Evolutionary conservation across 2,113 vertebrate genomes (phyloP).

Genomic region (Carassius auratus): DNA sequence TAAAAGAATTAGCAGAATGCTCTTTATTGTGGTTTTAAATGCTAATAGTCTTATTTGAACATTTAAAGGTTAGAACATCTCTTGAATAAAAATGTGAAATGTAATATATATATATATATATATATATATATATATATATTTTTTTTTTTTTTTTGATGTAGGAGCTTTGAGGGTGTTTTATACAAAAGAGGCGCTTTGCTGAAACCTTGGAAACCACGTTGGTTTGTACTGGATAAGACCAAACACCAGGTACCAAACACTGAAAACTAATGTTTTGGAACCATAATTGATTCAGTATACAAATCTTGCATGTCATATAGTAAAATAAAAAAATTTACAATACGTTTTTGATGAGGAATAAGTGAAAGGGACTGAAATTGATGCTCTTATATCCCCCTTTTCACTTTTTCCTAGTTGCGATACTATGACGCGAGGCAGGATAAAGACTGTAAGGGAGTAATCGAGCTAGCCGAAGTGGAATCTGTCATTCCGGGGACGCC

Average conservation of each 20-base stretch:
- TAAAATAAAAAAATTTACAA: too few relatives aligned
- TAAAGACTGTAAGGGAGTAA: constrained; percentile 90
- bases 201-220: constrained; percentile 95
- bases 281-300: too few relatives aligned
- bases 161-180: constrained; percentile 93
- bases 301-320: too few relatives aligned
- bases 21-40: too few relatives aligned
- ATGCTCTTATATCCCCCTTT: neutral
- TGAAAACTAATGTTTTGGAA: neutral
- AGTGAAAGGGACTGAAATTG: too few relatives aligned
- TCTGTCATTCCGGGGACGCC: constrained; percentile 82
- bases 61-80: too few relatives aligned
- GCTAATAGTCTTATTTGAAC: too few relatives aligned
- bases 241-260: constrained; percentile 88
- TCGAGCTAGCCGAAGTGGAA: constrained; percentile 93
- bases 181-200: constrained; percentile 93
- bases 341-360: too few relatives aligned
- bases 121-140: too few relatives aligned
- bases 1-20: too few relatives aligned
- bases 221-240: constrained; percentile 98
- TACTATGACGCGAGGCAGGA: constrained; percentile 93
- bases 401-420: constrained; percentile 78
- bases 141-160: constrained; percentile 54
- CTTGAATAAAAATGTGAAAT: neutral
- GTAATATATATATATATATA: neutral